These are phyloP conservation scores for Salminus brasiliensis DNA, from an alignment of 2,113 vertebrate species.

Conservation along the genomic window DNA sequence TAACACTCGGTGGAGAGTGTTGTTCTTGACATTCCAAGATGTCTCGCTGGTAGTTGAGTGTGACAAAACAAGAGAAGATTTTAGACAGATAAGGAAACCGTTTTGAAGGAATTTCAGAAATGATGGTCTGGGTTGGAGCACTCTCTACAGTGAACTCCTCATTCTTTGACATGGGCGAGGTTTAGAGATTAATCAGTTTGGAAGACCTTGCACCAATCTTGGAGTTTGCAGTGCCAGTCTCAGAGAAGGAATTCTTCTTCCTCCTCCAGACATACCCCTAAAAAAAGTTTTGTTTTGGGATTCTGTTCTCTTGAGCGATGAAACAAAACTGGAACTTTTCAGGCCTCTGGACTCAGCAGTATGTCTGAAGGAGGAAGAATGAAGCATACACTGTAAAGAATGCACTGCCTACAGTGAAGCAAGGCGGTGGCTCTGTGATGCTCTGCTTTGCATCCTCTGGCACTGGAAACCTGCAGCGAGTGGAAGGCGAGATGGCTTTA, in stretches of 20 bases:
- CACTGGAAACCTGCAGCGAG: too few species aligned
- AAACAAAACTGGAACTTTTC: too few species aligned
- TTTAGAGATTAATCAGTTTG: conserved; percentile 1
- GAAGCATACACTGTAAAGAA: too few species aligned
- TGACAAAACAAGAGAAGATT: not conserved
- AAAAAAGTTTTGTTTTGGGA: too few species aligned
- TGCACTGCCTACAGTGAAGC: too few species aligned
- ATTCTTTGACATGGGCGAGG: conserved; percentile 17
- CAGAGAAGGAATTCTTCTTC: not conserved
- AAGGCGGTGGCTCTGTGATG: too few species aligned
- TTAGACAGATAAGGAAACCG: not conserved
- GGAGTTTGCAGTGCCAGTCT: not conserved
- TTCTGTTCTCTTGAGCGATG: too few species aligned
- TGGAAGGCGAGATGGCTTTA: too few species aligned
- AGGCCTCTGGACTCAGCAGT: too few species aligned
- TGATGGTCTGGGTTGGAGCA: not conserved
- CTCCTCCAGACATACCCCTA: too few species aligned
- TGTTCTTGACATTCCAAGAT: not conserved
- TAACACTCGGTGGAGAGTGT: not conserved
- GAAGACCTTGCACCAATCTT: not conserved
- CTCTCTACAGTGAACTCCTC: not conserved
- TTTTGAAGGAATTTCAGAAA: conserved; percentile 2
- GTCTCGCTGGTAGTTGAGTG: not conserved
- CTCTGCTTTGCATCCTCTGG: too few species aligned
- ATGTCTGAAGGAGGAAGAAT: too few species aligned